Percentiles rank a stretch among this genome's conserved stretches.
These are phyloP conservation scores for Pseudolycoriella hygida DNA, from an alignment of 2,888 invertebrate species.

Conservation along the genomic window DNA sequence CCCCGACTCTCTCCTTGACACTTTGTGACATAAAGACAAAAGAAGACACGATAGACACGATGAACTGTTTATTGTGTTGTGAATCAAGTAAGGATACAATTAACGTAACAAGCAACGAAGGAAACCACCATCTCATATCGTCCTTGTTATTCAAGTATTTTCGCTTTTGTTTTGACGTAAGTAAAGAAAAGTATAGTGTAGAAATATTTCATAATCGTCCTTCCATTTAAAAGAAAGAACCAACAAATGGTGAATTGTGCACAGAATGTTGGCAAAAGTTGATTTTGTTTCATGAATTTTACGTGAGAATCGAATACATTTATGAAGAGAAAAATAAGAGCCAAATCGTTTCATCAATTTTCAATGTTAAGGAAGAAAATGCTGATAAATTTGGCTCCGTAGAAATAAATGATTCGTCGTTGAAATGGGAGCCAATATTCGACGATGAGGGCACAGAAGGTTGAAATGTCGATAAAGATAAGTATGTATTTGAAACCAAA, in stretches of 20 bases:
- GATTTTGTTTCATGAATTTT: neutral
- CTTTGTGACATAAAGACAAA: too few relatives aligned
- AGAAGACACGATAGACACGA: neutral
- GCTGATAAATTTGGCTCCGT: neutral
- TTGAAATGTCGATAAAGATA: too few relatives aligned
- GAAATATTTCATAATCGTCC: neutral
- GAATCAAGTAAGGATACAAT: constrained; percentile 1
- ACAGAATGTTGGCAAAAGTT: constrained; percentile 2
- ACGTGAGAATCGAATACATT: neutral
- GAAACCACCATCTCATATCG: neutral
- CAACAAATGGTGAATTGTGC: constrained; percentile 2
- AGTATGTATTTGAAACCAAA: too few relatives aligned
- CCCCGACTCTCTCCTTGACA: too few relatives aligned
- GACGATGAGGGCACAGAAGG: too few relatives aligned
- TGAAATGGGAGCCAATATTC: neutral
- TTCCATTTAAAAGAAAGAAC: neutral
- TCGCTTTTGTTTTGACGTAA: constrained; percentile 1
- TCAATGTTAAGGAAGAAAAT: neutral
- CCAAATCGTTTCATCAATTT: neutral
- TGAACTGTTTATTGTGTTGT: constrained; percentile 5
- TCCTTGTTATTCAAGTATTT: constrained; percentile 2
- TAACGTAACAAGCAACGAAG: neutral
- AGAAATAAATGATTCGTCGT: neutral
- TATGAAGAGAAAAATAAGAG: neutral
- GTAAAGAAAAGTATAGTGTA: neutral